Percentiles rank a stretch among this genome's conserved stretches.
Conservation (phyloP, 2,113 vertebrate genomes). For the Oreocharis arfaki region DNA sequence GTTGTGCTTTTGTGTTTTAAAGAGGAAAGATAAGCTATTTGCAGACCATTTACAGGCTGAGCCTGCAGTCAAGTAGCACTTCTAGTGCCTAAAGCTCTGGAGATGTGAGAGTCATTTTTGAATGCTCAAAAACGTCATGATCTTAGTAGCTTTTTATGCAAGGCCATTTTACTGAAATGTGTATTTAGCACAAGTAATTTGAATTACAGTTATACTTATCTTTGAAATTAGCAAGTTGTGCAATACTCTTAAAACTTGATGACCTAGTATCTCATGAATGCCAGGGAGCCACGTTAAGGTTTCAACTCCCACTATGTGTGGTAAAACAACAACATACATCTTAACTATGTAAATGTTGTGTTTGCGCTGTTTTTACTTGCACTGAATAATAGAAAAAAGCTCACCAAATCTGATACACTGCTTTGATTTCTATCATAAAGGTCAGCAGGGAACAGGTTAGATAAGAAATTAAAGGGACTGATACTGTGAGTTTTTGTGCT, state of each 20-base stretch:
- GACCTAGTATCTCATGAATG: background rate
- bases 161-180: background rate
- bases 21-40: background rate
- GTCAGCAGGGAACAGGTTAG: background rate
- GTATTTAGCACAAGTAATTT: background rate
- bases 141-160: background rate
- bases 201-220: slow-evolving; percentile 7
- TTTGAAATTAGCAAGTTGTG: background rate
- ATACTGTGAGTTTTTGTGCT: background rate
- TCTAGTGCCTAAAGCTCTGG: background rate
- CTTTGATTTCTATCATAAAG: slow-evolving; percentile 17
- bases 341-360: background rate
- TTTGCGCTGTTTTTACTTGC: slow-evolving; percentile 12
- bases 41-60: background rate
- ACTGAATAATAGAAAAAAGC: background rate
- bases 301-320: background rate
- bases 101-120: background rate
- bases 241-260: background rate
- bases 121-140: background rate
- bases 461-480: background rate
- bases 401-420: background rate
- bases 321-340: background rate
- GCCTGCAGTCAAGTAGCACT: background rate
- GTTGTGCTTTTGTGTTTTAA: background rate
- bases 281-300: background rate